phyloP scores from a whole-genome alignment of 1,140 invertebrate genomes.

The Drosophila funebris region DNA sequence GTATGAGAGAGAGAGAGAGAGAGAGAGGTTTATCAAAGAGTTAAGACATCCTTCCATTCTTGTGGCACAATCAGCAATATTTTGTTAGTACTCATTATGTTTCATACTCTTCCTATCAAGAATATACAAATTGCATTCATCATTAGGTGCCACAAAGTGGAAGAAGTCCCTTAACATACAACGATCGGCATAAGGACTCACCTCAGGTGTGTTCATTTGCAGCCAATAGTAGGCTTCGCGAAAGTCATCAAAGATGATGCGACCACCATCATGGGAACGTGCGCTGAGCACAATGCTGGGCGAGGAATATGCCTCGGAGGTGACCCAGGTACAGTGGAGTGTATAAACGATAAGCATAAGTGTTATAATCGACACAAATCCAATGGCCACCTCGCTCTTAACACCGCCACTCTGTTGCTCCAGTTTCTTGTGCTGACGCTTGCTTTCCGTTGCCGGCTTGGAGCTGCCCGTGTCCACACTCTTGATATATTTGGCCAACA shows the following conservation, averaged over 20 bases:
- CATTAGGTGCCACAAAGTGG: slow-evolving; percentile 19
- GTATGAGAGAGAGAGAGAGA: too few species aligned
- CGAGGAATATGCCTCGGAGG: slow-evolving; percentile 98
- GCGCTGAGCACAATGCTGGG: slow-evolving; percentile 99
- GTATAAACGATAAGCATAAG: slow-evolving; percentile 96
- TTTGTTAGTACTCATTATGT: slow-evolving; percentile 79
- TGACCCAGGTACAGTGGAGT: slow-evolving; percentile 99
- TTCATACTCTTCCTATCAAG: slow-evolving; percentile 80
- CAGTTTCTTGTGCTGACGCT: slow-evolving; percentile 87
- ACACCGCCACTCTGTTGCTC: slow-evolving; percentile 92
- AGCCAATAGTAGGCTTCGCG: slow-evolving; percentile 99
- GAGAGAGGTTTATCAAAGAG: background rate
- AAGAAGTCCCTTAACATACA: background rate
- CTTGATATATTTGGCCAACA: slow-evolving; percentile 95
- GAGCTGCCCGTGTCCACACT: slow-evolving; percentile 88
- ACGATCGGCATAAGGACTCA: slow-evolving; percentile 68
- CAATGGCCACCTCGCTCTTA: slow-evolving; percentile 94
- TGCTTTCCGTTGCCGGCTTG: slow-evolving; percentile 74
- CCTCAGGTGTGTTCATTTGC: slow-evolving; percentile 97
- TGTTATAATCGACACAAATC: slow-evolving; percentile 93
- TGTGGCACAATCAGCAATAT: slow-evolving; percentile 43
- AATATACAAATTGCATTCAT: slow-evolving; percentile 67
- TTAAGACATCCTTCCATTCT: background rate
- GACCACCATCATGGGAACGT: slow-evolving; percentile 94
- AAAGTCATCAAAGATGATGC: slow-evolving; percentile 98